These are phyloP conservation scores for Manacus vitellinus DNA, from an alignment of 2,113 vertebrate species.

Conservation along the genomic window DNA sequence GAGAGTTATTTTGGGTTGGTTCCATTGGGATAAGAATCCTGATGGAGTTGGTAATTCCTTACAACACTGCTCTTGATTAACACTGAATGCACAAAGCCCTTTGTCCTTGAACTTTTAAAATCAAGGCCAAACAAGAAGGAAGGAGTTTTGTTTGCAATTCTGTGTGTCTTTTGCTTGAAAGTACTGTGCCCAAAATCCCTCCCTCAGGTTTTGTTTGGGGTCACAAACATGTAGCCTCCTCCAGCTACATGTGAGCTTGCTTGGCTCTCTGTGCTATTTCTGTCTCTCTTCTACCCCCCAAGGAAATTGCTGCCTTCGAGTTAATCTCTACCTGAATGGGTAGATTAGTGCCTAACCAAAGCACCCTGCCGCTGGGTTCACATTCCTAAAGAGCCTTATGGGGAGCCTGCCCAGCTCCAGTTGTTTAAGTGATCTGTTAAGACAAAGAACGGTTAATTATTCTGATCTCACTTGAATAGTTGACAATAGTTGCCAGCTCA, in stretches of 20 bases:
- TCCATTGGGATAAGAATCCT: not conserved
- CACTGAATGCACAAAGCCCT: not conserved
- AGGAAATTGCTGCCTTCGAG: not conserved
- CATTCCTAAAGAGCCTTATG: not conserved
- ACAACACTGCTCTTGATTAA: not conserved
- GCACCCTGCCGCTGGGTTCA: not conserved
- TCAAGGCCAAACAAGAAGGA: not conserved
- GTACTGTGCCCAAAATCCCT: not conserved
- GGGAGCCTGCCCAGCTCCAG: not conserved
- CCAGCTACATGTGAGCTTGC: not conserved
- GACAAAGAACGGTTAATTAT: not conserved
- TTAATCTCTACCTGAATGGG: not conserved
- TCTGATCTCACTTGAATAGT: not conserved
- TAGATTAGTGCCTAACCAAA: not conserved
- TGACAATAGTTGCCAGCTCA: not conserved
- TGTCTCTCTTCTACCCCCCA: not conserved
- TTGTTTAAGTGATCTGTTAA: not conserved
- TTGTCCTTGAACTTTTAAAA: not conserved
- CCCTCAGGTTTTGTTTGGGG: not conserved
- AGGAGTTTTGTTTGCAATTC: not conserved
- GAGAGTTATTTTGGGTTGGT: not conserved
- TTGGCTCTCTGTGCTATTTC: not conserved
- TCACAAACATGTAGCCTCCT: not conserved
- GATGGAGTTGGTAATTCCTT: not conserved
- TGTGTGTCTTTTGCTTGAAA: not conserved